Evolutionary conservation across 2,797 vertebrate species (phyloP).

Genomic region (Anas bernieri): DNA sequence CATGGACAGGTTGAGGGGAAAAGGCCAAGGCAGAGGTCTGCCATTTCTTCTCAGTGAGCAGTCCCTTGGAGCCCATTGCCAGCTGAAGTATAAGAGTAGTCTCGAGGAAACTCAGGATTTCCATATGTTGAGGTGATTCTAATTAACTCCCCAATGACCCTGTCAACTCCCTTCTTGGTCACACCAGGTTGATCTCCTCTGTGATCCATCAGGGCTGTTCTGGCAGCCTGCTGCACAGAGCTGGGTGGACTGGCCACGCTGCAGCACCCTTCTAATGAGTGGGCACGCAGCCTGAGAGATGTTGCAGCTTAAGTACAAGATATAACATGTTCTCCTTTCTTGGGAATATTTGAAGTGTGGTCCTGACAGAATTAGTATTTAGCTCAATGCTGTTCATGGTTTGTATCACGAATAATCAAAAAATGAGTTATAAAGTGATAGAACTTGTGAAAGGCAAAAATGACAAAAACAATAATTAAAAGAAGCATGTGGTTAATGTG

Average conservation of each 20-base stretch:
- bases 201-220: background rate
- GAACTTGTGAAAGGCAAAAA: background rate
- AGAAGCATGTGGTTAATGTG: background rate
- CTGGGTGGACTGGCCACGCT: background rate
- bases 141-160: background rate
- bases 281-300: background rate
- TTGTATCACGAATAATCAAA: background rate
- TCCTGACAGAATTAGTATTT: background rate
- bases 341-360: background rate
- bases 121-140: background rate
- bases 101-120: background rate
- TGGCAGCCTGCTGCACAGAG: background rate
- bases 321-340: background rate
- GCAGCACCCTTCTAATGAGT: background rate
- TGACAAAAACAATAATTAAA: background rate
- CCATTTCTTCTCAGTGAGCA: background rate
- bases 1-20: background rate
- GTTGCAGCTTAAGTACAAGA: background rate
- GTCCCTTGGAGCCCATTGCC: background rate
- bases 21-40: background rate
- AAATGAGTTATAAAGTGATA: background rate
- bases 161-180: background rate
- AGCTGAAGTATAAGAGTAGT: background rate
- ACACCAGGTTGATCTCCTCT: background rate
- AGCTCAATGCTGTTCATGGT: background rate